Base-by-base conservation (phyloP, 2,888 invertebrate genomes). In the Drosophila gaucha region DNA sequence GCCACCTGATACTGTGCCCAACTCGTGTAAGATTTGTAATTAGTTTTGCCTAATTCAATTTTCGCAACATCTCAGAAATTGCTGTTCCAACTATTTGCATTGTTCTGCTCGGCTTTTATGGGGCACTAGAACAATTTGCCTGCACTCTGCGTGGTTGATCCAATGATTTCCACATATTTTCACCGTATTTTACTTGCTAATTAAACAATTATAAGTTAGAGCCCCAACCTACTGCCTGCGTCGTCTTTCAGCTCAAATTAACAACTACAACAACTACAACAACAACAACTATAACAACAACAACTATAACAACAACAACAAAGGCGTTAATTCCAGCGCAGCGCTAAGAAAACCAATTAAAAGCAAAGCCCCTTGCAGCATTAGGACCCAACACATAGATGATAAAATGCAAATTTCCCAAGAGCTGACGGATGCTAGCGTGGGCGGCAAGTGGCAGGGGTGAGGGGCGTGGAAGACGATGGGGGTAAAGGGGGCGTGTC, bases 321-420 rank as follows among this genome's bases (percentile, higher is more conserved):
- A n/a, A 16, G 12, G n/a, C 24, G n/a, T 31, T 39, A 12, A 41
- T 35, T 35, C 18, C 26, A 6, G 26, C 20, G 43, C 22, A 30
- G 54, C 28, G 41, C 78, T 56, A 54, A 65, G 86, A 76, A 78
- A 83, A 74, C 84, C 84, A 79, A 88, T 84, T 84, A 84, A 88
- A 86, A 82, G 71, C 76, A 78, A 78, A 86, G 70, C 83, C 83
- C 67, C 65, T 67, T 67, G 67, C 67, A 67, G 69, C 47, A 60
- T 65, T 69, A 76, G 49, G 54, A 51, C 36, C 41, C 68, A 65
- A 70, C 78, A 71, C 68, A 72, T 69, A 60, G 74, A 85, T 85
- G 86, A 88, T 80, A 85, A 84, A 88, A 85, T 85, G 88, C 78
- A 88, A 85, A 85, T 85, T 85, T 85, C 84, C 84, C 84, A 64